Conservation (phyloP, 2,113 vertebrate genomes). For the Pituophis catenifer region DNA sequence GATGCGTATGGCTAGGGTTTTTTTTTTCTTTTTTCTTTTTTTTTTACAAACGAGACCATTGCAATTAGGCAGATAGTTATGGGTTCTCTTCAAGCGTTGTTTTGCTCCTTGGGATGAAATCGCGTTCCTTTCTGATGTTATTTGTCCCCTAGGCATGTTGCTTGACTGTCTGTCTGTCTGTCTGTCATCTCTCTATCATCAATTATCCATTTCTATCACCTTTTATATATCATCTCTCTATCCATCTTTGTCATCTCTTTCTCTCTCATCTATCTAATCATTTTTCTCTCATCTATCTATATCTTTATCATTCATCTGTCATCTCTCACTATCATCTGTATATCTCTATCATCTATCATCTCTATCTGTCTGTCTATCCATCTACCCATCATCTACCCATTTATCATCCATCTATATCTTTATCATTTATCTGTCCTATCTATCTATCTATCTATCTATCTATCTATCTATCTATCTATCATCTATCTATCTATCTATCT, state of each 20-base stretch:
- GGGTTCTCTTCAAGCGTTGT: constrained; percentile 51
- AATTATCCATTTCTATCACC: not conserved
- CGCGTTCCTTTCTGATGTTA: not conserved
- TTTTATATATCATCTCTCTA: not conserved
- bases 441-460: too few relatives aligned
- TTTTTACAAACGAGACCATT: constrained; percentile 48
- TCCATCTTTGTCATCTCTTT: not conserved
- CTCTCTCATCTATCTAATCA: not conserved
- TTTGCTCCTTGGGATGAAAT: constrained; percentile 30
- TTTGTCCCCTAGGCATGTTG: not conserved
- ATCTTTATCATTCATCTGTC: too few relatives aligned
- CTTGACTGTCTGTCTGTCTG: not conserved
- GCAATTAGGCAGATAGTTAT: constrained; percentile 36
- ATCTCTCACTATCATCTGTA: too few relatives aligned
- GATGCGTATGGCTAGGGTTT: constrained; percentile 31
- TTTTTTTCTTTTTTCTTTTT: not conserved
- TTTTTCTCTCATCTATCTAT: not conserved
- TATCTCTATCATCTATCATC: too few relatives aligned
- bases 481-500: too few relatives aligned
- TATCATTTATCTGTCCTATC: not conserved
- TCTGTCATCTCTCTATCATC: not conserved
- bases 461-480: too few relatives aligned
- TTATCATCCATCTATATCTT: not conserved
- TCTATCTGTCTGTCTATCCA: too few relatives aligned
- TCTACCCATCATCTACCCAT: not conserved